Evolutionary conservation across 2,797 vertebrate genomes (phyloP), one percentile per base, ranked within the genome.

Genomic region (Naso thynnoides): DNA sequence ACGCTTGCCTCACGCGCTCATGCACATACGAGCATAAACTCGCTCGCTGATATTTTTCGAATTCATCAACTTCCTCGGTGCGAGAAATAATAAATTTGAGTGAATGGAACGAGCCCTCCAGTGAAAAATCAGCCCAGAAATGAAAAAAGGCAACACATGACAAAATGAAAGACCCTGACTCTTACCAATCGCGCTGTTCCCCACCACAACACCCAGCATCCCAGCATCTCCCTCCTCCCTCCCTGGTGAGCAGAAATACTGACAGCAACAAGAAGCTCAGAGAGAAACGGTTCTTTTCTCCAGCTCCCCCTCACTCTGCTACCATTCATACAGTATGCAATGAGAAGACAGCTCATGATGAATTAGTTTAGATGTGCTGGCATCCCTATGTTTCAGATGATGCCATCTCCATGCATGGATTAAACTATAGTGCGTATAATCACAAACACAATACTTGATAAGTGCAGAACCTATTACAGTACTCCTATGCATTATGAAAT

Each of bases 11-110:
- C 77, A 82, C 72, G 80, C 49, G 18, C 21, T 13, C 47, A 67
- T 14, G 63, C 66, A 70, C 39, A 13, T 36, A 13, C 59, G 33
- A 36, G 69, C 63, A 57, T 73, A 81, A 58, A 80, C 73, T 73
- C 21, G 21, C 82, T 81, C 57, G 6, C 72, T 3, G 31, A 83
- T 71, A 83, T 84, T 89, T 78, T 87, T 86, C 60, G 3, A 85
- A 89, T 88, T 91, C 90, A 88, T 91, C 85, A 90, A 82, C 88
- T 88, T 89, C 77, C 87, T 80, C 77, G 24, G 81, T 52, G 73
- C 49, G 18, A 87, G 78, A 88, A 90, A 91, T 90, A 88, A 93
- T 89, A 85, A 86, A 92, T 86, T 81, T 67, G 72, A 86, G 75
- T 71, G 84, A 86, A 89, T 89, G 77, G 84, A 90, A 86, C 73